Base-by-base conservation (phyloP, 2,113 vertebrate species). In the Sphaerodactylus townsendi region DNA sequence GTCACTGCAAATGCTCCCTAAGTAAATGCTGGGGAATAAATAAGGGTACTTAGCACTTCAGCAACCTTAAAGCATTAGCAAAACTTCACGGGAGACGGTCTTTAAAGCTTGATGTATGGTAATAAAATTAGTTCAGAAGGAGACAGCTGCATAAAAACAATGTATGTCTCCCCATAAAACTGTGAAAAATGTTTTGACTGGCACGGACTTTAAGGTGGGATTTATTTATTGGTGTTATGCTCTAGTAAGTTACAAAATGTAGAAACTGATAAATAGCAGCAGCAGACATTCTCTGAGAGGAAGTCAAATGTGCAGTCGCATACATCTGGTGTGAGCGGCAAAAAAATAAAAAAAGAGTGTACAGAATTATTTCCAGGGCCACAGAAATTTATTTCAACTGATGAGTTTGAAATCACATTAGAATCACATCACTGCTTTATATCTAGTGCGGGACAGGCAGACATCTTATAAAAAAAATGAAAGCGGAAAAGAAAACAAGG, bases 221-320 rank as follows among this genome's bases (percentile, higher is more conserved):
- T 84, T 86, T 83, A 92, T 94, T 93, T 94, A 95, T 91, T 89
- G 92, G 90, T 93, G 83, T 90, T 92, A 93, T 91, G 95, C 94
- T 95, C 95, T 93, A 94, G 91, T 90, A 92, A 91, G 90, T 93
- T 92, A 92, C 94, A 92, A 94, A 93, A 95, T 90, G 75, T 77
- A 91, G 87, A 92, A 87, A 89, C 88, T 92, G 86, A 92, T 94
- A 92, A 96, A 95, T 93, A 96, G 87, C 87, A 96, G 90, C 86
- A 53, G 93, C 53, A 85, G 94, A 93, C 82, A 74, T 89, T 91
- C 1, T 0, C 65, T 41, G 91, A 95, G 89, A 90, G 86, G 64
- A 89, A 88, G 84, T 80, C 85, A 91, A 88, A 80, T 17, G 80
- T 88, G 76, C 86, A 87, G 89, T 86, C n/a, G 23, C n/a, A 82